Base-by-base conservation (phyloP, 2,888 invertebrate genomes). In the Nymphalis polychloros region DNA sequence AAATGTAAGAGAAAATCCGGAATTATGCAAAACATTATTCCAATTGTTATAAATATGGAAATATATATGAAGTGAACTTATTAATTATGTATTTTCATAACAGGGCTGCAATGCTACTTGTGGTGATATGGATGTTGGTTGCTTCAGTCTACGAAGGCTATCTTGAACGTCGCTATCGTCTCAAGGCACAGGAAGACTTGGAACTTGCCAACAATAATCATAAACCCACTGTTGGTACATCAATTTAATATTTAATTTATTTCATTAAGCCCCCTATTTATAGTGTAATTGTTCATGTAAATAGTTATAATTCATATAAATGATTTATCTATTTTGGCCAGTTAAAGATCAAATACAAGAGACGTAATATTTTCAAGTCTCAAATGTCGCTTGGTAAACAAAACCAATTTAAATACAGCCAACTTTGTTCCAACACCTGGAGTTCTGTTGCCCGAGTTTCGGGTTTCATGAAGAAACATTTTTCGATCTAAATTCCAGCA, bases 141-240 rank as follows among this genome's bases (percentile, higher is more conserved):
- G 94, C 95, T 2, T 95, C 95, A 0, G 80, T 94, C 50, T 95
- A 95, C 82, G 96, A 96, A 77, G 92, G 93, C 49, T 88, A 92
- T 71, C 81, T 94, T 64, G 89, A 89, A 77, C 79, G 88, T 35
- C 84, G 81, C 59, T 93, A 93, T 77, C 84, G 91, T 57, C 85
- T 89, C 68, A 81, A 84, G 64, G 85, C 83, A 69, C 78, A 79
- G n/a, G 78, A 86, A 55, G 93, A 94, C 78, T 85, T 89, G 19
- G 94, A 93, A 73, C 83, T 87, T 70, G 87, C 88, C 1, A 89
- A 89, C 73, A 89, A 89, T 75, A 90, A 86, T 76, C 86, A 86
- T 69, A 89, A 89, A 79, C 88, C 85, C 80, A 89, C 87, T 84
- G 92, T 91, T 84, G 81, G 89, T 88, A 88, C 68, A 72, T 69